A percentile compares a stretch with the other conserved stretches of the same genome.
Conservation (phyloP, 2,888 invertebrate genomes). For the Ornithoptera alexandrae region DNA sequence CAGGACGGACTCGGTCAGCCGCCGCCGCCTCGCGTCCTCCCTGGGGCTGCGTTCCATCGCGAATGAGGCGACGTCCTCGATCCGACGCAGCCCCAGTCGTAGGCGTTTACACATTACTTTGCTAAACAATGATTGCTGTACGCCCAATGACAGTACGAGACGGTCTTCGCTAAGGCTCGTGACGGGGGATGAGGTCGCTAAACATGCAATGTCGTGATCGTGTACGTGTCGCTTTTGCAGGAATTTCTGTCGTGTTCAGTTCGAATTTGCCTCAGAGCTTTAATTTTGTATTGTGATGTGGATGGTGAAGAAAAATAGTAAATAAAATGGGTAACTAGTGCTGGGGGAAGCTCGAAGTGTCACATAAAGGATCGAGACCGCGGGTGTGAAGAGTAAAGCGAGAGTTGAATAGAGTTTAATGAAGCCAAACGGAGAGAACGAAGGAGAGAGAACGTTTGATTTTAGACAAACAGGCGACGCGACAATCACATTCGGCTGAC, state of each 20-base stretch:
- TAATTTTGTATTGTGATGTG: slow-evolving; percentile 49
- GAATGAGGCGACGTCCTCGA: slow-evolving; percentile 32
- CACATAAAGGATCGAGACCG: slow-evolving; percentile 62
- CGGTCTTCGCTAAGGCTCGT: slow-evolving; percentile 74
- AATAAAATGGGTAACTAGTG: slow-evolving; percentile 56
- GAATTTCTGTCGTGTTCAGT: slow-evolving; percentile 52
- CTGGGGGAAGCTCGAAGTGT: slow-evolving; percentile 72
- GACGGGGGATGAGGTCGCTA: slow-evolving; percentile 76
- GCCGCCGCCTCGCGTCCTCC: slow-evolving; percentile 56
- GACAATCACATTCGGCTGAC: slow-evolving; percentile 72
- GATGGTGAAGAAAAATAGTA: slow-evolving; percentile 49
- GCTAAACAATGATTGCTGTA: slow-evolving; percentile 63
- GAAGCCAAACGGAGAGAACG: slow-evolving; percentile 57
- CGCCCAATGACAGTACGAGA: slow-evolving; percentile 68
- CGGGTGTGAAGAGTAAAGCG: slow-evolving; percentile 67
- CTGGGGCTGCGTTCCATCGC: slow-evolving; percentile 54
- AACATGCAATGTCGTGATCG: slow-evolving; percentile 78
- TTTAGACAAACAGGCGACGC: slow-evolving; percentile 65
- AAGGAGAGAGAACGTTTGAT: slow-evolving; percentile 53
- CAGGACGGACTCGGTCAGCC: slow-evolving; percentile 67
- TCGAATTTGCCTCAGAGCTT: slow-evolving; percentile 57
- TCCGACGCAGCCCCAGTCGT: slow-evolving; percentile 64
- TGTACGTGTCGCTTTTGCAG: slow-evolving; percentile 60
- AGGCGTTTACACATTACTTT: slow-evolving; percentile 60
- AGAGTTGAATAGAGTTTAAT: slow-evolving; percentile 59